Base-by-base conservation (phyloP, 2,888 invertebrate species). In the Dasypolia templi region DNA sequence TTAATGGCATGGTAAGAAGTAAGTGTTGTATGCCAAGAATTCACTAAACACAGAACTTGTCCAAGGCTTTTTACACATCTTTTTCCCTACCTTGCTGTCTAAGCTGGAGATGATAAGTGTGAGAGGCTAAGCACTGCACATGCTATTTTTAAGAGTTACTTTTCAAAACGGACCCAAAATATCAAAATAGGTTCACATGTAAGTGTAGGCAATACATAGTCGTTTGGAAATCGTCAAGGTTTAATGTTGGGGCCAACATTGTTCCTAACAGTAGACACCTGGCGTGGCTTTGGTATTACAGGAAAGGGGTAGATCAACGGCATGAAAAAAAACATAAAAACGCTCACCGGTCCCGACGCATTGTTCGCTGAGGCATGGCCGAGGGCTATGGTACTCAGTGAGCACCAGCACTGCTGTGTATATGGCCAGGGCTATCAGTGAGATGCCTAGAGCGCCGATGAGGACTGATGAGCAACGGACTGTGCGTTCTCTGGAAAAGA, bases 321-420 rank as follows among this genome's bases (percentile, higher is more conserved):
- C 17, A n/a, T 19, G 46, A 59, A 59, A 17, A 22, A n/a, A 2
- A 1, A 44, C 19, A 35, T 49, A 63, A 17, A 12, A 39, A 29
- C 32, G 85, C 92, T 90, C 83, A 97, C 97, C 97, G 88, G 97
- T 97, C 75, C 96, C 96, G 32, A 97, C 97, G 89, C 97, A 97
- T 86, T 97, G 96, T 88, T 97, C 97, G 85, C 95, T 97, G 89
- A 97, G 91, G 88, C 97, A 97, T 58, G 96, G 94, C 56, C 93
- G 88, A 0, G 94, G 92, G 64, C 92, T 93, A 81, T 89, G 90
- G 89, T 96, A 94, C 84, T 96, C 95, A 0, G 95, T 92, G 65
- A 96, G 92, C 56, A 96, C 94, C 78, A 96, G 91, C 77, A 95
- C 95, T 0, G 94, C 89, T 51, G 96, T 95, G 91, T 96, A 96